phyloP scores from a whole-genome alignment of 1,140 invertebrate species.

The Ridgeia piscesae region DNA sequence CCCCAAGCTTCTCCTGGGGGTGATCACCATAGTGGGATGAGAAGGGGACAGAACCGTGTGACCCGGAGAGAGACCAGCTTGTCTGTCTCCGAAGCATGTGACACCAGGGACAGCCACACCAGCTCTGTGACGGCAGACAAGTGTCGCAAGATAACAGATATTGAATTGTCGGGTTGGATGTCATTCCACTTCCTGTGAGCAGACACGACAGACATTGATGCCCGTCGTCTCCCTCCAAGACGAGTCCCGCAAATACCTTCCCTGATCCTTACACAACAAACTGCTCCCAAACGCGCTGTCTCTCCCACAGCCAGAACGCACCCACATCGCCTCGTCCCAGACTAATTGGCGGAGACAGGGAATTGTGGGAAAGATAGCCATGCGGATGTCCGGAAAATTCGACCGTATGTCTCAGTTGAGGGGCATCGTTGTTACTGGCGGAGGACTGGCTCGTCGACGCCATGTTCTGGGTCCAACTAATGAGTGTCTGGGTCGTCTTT shows the following conservation, averaged over 20 bases:
- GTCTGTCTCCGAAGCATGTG: background rate
- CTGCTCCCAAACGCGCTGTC: background rate
- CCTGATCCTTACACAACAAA: background rate
- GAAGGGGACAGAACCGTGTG: background rate
- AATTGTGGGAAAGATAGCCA: slow-evolving; percentile 5
- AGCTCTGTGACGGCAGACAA: background rate
- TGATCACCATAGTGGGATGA: background rate
- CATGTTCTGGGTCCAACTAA: background rate
- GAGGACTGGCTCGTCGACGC: background rate
- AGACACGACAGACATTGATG: background rate
- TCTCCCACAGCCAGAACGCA: background rate
- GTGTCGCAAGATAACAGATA: background rate
- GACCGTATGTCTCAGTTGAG: background rate
- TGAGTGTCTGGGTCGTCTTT: background rate
- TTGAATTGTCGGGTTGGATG: background rate
- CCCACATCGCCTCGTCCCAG: background rate
- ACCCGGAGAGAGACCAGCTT: background rate
- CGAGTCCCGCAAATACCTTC: background rate
- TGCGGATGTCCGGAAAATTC: background rate
- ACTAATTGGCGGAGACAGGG: background rate
- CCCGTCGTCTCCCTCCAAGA: background rate
- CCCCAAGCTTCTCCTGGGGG: too few species aligned
- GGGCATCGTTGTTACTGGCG: background rate
- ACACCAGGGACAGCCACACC: background rate
- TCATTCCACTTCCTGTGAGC: background rate